phyloP scores from a whole-genome alignment of 2,888 invertebrate genomes.

The Folsomia candida region DNA sequence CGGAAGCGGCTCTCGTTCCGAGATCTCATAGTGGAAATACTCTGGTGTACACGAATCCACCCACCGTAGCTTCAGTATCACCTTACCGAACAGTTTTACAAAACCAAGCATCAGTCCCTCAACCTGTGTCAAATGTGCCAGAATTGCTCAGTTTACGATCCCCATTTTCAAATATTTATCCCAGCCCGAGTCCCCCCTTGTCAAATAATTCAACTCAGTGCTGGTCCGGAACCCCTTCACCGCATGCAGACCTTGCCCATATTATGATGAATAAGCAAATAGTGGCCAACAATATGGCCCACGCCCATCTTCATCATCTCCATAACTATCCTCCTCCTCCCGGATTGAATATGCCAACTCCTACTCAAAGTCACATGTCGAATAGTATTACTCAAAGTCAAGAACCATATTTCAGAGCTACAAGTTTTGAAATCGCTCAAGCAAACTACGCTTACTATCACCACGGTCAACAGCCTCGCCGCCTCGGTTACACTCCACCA shows the following conservation, averaged over 20 bases:
- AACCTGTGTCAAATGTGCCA: neutral
- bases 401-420: neutral
- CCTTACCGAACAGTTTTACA: neutral
- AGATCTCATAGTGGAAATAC: neutral
- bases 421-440: constrained; percentile 4
- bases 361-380: neutral
- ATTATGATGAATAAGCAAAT: too few relatives aligned
- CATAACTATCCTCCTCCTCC: too few relatives aligned
- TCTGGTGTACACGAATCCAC: neutral
- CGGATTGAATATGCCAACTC: neutral
- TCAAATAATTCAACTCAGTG: neutral
- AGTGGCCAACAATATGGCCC: too few relatives aligned
- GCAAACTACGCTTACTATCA: constrained; percentile 2
- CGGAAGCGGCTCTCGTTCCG: neutral
- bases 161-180: neutral
- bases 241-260: too few relatives aligned
- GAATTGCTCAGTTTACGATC: neutral
- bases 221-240: too few relatives aligned
- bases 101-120: too few relatives aligned
- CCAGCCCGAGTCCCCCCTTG: neutral
- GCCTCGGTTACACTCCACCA: neutral
- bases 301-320: too few relatives aligned
- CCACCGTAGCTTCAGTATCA: neutral
- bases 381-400: neutral
- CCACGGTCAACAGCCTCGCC: neutral